Conservation (phyloP, 2,888 invertebrate genomes). For the Catocala nupta region DNA sequence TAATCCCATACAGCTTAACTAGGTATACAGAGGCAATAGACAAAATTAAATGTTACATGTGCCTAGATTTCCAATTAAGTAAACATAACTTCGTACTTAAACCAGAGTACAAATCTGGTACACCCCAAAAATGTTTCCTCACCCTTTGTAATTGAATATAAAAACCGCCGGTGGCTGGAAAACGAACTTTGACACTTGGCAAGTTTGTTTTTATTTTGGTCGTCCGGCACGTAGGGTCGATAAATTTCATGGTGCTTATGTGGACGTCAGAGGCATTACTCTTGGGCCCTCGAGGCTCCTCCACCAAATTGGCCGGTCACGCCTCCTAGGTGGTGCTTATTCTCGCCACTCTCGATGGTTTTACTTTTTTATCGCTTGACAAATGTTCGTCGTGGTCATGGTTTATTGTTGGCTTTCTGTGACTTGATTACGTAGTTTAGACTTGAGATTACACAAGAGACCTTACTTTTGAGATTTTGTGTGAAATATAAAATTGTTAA, state of each 20-base stretch:
- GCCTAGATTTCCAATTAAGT: constrained; percentile 1
- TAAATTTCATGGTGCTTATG: constrained; percentile 80
- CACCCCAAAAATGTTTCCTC: constrained; percentile 38
- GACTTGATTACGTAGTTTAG: constrained; percentile 26
- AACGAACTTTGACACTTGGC: constrained; percentile 71
- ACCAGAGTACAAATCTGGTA: constrained; percentile 33
- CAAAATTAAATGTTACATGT: no score
- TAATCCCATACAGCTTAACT: no score
- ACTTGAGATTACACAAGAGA: constrained; percentile 32
- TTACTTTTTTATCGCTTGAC: constrained; percentile 55
- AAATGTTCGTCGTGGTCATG: constrained; percentile 49
- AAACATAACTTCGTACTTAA: constrained; percentile 24
- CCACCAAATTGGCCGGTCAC: constrained; percentile 73
- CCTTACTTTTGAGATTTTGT: not conserved
- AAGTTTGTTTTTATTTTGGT: constrained; percentile 75
- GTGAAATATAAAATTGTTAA: not conserved
- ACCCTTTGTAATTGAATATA: constrained; percentile 53
- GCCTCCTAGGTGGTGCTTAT: constrained; percentile 59
- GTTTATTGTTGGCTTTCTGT: constrained; percentile 38
- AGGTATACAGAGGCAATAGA: no score
- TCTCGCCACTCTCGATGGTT: constrained; percentile 50
- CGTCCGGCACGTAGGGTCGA: constrained; percentile 74
- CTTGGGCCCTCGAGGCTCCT: constrained; percentile 65
- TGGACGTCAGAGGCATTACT: constrained; percentile 75
- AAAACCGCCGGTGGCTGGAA: constrained; percentile 47